phyloP scores from a whole-genome alignment of 2,113 vertebrate genomes.

The Aldabrachelys gigantea region DNA sequence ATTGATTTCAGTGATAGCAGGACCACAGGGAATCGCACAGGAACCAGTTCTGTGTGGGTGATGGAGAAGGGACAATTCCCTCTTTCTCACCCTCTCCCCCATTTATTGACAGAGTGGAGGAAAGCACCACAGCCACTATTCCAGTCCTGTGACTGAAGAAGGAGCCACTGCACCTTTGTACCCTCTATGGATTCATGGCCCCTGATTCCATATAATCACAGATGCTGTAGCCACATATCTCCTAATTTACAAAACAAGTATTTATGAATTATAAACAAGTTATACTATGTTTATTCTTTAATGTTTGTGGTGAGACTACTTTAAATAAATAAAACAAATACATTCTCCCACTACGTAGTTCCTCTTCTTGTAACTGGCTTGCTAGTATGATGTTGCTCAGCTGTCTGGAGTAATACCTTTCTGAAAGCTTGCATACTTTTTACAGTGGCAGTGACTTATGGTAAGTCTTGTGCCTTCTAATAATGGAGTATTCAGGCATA shows the following conservation, averaged over 20 bases:
- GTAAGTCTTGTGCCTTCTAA: not conserved
- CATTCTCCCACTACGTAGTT: not conserved
- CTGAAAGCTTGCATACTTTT: not conserved
- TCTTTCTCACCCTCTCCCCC: not conserved
- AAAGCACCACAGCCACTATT: not conserved
- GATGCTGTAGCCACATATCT: no score
- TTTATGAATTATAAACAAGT: not conserved
- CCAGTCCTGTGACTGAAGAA: not conserved
- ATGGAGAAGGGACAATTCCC: not conserved
- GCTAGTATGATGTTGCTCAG: not conserved
- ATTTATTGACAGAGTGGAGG: not conserved
- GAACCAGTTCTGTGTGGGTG: not conserved
- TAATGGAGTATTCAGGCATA: not conserved
- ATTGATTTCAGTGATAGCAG: not conserved
- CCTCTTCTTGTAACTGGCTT: not conserved
- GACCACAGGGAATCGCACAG: not conserved
- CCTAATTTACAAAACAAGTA: no score
- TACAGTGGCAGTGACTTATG: not conserved
- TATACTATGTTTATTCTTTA: not conserved
- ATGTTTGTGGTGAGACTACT: not conserved
- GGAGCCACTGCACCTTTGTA: not conserved
- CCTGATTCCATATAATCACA: not conserved
- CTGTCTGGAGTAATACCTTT: not conserved
- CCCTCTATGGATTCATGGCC: not conserved
- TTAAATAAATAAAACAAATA: not conserved